These are phyloP conservation scores for Bombus haemorrhoidalis DNA, from an alignment of 1,140 invertebrate species.

Conservation along the genomic window DNA sequence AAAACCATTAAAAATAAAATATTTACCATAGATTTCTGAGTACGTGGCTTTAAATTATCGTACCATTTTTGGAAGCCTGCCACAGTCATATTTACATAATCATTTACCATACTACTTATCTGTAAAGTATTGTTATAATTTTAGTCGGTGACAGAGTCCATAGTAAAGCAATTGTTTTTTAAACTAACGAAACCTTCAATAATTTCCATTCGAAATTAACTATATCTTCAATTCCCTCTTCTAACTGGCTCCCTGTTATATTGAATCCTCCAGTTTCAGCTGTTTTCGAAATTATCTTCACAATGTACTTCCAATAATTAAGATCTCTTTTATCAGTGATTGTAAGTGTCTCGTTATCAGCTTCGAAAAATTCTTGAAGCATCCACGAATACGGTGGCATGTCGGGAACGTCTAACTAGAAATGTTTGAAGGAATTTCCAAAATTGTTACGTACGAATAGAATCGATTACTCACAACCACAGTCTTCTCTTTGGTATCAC, in stretches of 20 bases:
- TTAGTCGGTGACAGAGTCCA: no score
- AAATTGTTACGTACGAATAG: background rate
- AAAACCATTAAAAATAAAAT: background rate
- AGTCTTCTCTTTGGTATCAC: background rate
- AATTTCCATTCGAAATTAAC: background rate
- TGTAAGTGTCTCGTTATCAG: background rate
- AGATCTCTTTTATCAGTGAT: no score
- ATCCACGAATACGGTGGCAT: slow-evolving; percentile 1
- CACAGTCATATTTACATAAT: slow-evolving; percentile 7
- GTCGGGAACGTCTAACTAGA: background rate
- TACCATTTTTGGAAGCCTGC: background rate
- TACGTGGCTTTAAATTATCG: background rate
- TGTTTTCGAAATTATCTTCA: background rate
- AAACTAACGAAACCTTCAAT: background rate
- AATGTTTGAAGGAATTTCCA: background rate
- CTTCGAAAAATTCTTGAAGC: background rate
- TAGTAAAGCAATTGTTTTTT: no score
- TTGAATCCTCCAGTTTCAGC: background rate
- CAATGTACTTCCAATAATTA: background rate
- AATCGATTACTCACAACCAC: background rate
- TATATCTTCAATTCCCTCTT: background rate
- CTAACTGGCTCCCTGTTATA: background rate
- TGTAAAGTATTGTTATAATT: background rate
- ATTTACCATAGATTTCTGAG: background rate
- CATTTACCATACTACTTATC: background rate